phyloP scores from a whole-genome alignment of 2,888 invertebrate species.

The Melinaea marsaeus region DNA sequence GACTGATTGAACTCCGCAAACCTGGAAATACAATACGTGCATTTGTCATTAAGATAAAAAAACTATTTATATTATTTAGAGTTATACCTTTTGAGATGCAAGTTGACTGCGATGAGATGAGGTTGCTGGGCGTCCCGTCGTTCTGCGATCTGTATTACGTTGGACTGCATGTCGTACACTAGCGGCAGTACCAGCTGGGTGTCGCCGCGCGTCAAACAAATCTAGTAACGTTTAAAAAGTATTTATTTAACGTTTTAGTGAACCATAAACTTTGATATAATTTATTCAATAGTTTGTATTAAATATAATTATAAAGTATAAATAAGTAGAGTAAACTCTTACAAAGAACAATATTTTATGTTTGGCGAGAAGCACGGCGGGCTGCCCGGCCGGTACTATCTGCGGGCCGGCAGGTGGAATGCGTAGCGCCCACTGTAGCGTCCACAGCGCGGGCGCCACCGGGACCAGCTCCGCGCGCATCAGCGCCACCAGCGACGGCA shows the following conservation, averaged over 20 bases:
- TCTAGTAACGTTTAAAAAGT: slow-evolving; percentile 39
- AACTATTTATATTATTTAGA: not conserved
- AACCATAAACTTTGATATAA: not conserved
- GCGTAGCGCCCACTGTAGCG: slow-evolving; percentile 93
- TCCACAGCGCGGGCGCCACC: slow-evolving; percentile 83
- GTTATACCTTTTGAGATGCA: slow-evolving; percentile 67
- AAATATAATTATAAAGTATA: not conserved
- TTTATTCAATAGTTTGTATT: not conserved
- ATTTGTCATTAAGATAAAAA: too few relatives aligned
- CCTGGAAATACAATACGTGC: slow-evolving; percentile 41
- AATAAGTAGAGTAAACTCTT: slow-evolving; percentile 54
- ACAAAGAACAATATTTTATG: slow-evolving; percentile 96
- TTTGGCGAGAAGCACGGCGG: slow-evolving; percentile 90
- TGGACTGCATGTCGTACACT: slow-evolving; percentile 92
- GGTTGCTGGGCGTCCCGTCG: slow-evolving; percentile 82
- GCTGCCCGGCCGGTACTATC: slow-evolving; percentile 93
- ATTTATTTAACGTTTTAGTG: too few relatives aligned
- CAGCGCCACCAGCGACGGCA: slow-evolving; percentile 94
- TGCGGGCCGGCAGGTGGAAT: slow-evolving; percentile 93
- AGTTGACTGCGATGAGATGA: slow-evolving; percentile 69
- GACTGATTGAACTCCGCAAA: slow-evolving; percentile 86
- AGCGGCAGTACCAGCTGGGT: slow-evolving; percentile 88
- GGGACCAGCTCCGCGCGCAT: slow-evolving; percentile 83
- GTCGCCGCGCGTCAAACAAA: slow-evolving; percentile 70
- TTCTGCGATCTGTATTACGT: slow-evolving; percentile 92